Evolutionary conservation across 1,140 invertebrate genomes (phyloP), one percentile per base, ranked within the genome.

Genomic region (Eciton burchellii): DNA sequence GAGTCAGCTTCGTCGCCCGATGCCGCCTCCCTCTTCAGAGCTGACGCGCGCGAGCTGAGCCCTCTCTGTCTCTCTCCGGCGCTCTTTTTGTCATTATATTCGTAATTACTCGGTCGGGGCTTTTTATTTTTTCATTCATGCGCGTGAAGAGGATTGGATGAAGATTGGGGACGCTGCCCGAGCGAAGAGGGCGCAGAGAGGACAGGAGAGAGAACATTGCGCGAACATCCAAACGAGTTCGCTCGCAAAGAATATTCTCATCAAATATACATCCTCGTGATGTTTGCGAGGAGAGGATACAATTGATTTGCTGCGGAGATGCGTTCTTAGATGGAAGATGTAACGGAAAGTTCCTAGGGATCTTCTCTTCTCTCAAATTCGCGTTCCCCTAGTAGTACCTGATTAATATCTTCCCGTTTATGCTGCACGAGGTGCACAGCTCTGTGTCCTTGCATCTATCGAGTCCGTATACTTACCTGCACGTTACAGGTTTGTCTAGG

Each of bases 71-170:
- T 52, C 19, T 24, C 19, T 35, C 4, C 29, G 1, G 19, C 52
- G 49, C 65, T 43, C 45, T 76, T 35, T 8, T 9, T 76, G 14
- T 41, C 52, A 12, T 26, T 65, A 65, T 14, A n/a, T 73, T 73
- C 52, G 21, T 41, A 52, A 35, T 24, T 29, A n/a, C 19, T 45
- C 16, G 24, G 8, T 76, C n/a, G n/a, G n/a, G n/a, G n/a, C n/a
- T n/a, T n/a, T 76, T 76, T 65, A 41, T 24, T 54, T 41, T 54
- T 24, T 52, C 19, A 19, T 76, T 41, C n/a, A 0, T 14, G 24
- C 12, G 41, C 5, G 8, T 41, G 5, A 52, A 52, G 21, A 24
- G 6, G n/a, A 21, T 54, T 6, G 19, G 19, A 54, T 19, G 8
- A 54, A 54, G n/a, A 24, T n/a, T 24, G 41, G 60, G 12, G 41